Evolutionary conservation across 2,888 invertebrate species (phyloP).

Genomic region (Clunio marinus): DNA sequence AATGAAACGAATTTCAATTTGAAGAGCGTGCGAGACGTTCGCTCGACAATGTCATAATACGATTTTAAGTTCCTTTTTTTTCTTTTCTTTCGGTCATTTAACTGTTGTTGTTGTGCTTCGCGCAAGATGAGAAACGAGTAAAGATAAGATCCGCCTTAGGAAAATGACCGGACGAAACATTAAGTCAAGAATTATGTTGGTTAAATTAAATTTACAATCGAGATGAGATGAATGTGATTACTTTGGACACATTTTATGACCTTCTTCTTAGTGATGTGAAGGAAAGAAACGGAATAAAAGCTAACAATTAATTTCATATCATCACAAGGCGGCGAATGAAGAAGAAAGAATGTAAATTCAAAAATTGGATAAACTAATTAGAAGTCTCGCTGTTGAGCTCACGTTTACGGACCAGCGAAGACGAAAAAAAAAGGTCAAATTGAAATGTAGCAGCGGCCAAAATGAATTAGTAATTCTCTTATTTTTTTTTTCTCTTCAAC

Average conservation of each 20-base stretch:
- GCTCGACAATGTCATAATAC: not conserved
- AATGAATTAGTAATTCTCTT: too few species aligned
- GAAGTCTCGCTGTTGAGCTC: conserved; percentile 14
- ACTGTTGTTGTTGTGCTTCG: not conserved
- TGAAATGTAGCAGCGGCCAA: too few species aligned
- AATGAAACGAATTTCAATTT: too few species aligned
- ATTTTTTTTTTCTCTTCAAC: too few species aligned
- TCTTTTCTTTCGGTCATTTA: not conserved
- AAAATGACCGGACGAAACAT: conserved; percentile 23
- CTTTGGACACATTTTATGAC: conserved; percentile 8
- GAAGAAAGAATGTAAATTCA: conserved; percentile 10
- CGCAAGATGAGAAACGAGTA: not conserved
- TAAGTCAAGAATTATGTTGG: conserved; percentile 36
- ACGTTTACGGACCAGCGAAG: conserved; percentile 2
- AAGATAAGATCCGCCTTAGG: not conserved
- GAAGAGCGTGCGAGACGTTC: not conserved
- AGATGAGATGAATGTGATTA: conserved; percentile 17
- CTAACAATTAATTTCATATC: conserved; percentile 34
- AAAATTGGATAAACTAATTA: conserved; percentile 34
- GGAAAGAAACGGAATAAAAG: not conserved
- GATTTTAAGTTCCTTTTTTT: not conserved
- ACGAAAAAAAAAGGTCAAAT: conserved; percentile 16
- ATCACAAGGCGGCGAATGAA: conserved; percentile 1
- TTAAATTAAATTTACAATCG: conserved; percentile 30
- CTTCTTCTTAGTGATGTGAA: not conserved